Conservation (phyloP, 30 jellyfish, hydroid and myxozoan species). For the Haliclystus octoradiatus region DNA sequence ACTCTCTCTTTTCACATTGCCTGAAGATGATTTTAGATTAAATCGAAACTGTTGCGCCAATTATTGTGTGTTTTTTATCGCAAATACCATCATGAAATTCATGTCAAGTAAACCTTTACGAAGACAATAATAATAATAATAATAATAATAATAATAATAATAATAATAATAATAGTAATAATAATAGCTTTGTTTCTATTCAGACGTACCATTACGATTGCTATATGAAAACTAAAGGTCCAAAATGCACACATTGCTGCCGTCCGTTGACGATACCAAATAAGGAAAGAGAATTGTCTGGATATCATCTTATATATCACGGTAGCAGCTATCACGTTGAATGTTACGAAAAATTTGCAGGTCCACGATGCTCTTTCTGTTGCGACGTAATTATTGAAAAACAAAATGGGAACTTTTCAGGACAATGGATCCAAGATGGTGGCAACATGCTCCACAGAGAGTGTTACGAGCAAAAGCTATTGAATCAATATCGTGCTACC, state of each 20-base stretch:
- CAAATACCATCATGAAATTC: too few relatives aligned
- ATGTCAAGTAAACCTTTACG: too few relatives aligned
- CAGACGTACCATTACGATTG: constrained; percentile 83
- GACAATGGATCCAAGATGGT: constrained; percentile 78
- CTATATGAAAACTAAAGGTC: constrained; percentile 81
- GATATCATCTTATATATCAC: constrained; percentile 51
- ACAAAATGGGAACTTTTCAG: constrained; percentile 67
- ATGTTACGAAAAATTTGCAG: constrained; percentile 95
- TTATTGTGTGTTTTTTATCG: too few relatives aligned
- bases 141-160: too few relatives aligned
- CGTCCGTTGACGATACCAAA: constrained; percentile 76
- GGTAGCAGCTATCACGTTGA: constrained; percentile 87
- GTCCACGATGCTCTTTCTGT: constrained; percentile 95
- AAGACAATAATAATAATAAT: too few relatives aligned
- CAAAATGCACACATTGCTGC: constrained; percentile 92
- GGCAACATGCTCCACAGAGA: constrained; percentile 70
- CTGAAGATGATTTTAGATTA: too few relatives aligned
- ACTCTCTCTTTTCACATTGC: too few relatives aligned
- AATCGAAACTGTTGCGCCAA: too few relatives aligned
- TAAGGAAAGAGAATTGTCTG: constrained; percentile 71
- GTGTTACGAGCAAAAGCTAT: constrained; percentile 65
- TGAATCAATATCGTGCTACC: constrained; percentile 66
- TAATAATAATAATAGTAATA: too few relatives aligned
- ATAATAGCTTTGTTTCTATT: background rate
- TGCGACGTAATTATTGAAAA: constrained; percentile 83